phyloP scores from a whole-genome alignment of 2,113 vertebrate species.

The Lota lota region DNA sequence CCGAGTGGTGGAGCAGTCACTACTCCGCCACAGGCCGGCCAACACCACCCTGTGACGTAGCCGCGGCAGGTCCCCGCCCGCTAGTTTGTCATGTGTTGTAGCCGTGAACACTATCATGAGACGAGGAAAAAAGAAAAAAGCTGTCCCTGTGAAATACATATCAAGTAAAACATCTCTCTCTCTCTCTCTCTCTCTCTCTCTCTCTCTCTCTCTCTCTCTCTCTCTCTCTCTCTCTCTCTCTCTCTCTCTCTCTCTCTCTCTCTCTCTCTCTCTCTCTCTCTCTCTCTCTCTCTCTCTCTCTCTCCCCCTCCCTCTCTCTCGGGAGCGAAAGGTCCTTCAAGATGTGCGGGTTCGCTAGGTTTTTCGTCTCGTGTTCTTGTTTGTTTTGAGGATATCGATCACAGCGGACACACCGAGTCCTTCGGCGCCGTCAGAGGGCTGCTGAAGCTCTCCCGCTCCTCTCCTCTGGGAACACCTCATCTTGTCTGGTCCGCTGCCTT shows the following conservation, averaged over 20 bases:
- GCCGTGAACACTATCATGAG: background rate
- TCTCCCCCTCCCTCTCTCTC: too few species aligned
- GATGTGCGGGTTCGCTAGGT: background rate
- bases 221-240: background rate
- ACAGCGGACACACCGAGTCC: too few species aligned
- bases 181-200: background rate
- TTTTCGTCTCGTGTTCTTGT: too few species aligned
- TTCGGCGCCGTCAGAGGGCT: too few species aligned
- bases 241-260: background rate
- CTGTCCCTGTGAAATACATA: background rate
- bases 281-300: background rate
- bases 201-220: background rate
- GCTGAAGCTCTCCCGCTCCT: too few species aligned
- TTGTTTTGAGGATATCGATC: too few species aligned
- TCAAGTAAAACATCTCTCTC: background rate
- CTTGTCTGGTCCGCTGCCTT: too few species aligned
- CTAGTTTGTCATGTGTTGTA: background rate
- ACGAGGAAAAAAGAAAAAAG: background rate
- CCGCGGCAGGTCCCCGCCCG: too few species aligned
- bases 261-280: background rate
- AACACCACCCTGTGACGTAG: too few species aligned
- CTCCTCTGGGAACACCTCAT: too few species aligned
- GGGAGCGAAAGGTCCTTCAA: background rate
- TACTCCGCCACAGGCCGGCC: too few species aligned
- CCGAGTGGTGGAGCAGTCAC: too few species aligned